Conservation (phyloP, 2,113 vertebrate genomes). For the Climacteris rufus region DNA sequence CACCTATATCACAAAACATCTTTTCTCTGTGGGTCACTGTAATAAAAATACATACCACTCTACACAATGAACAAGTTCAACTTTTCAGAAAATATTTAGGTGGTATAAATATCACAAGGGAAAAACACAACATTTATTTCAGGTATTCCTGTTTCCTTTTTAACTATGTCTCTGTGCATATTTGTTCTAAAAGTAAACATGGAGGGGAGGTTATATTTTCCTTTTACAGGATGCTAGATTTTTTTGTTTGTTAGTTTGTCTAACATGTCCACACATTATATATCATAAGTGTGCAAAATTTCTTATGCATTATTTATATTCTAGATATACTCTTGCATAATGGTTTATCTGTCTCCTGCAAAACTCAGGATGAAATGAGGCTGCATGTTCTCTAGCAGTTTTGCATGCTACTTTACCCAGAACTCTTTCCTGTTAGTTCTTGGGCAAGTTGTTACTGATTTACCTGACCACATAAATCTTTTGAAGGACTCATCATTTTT, state of each 20-base stretch:
- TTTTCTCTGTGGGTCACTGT: background rate
- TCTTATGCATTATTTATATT: background rate
- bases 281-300: background rate
- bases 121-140: background rate
- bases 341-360: background rate
- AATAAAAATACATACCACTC: background rate
- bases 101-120: background rate
- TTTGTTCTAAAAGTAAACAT: background rate
- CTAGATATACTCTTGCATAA: background rate
- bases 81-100: background rate
- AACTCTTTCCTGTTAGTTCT: background rate
- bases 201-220: accelerated
- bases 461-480: background rate
- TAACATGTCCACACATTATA: background rate
- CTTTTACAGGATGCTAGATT: background rate
- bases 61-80: background rate
- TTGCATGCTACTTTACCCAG: background rate
- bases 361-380: background rate
- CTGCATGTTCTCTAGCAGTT: background rate
- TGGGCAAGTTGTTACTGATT: background rate
- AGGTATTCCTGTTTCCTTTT: background rate
- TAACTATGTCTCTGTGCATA: accelerated
- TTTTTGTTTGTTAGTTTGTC: background rate
- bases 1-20: background rate
- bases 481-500: background rate